Evolutionary conservation across 2,888 invertebrate genomes (phyloP).

Genomic region (Ectemnius lituratus): DNA sequence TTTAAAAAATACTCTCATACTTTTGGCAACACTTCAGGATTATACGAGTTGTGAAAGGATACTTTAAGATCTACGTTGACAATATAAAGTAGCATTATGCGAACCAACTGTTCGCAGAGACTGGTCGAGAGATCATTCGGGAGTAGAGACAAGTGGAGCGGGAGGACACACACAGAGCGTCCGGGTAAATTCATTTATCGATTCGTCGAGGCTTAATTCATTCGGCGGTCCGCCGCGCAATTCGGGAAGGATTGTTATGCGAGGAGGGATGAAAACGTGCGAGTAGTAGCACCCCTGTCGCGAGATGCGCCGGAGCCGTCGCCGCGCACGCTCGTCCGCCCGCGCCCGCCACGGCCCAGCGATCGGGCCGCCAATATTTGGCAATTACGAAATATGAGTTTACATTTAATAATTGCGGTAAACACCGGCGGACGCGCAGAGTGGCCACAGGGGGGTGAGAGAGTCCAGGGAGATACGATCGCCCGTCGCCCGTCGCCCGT

Average conservation of each 20-base stretch:
- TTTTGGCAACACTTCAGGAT: too few species aligned
- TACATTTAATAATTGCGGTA: slow-evolving; percentile 77
- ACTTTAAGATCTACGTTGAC: too few species aligned
- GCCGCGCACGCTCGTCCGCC: not conserved
- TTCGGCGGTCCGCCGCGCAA: slow-evolving; percentile 40
- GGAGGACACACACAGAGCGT: not conserved
- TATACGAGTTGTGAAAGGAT: too few species aligned
- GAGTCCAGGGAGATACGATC: slow-evolving; percentile 61
- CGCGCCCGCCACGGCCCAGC: slow-evolving; percentile 52
- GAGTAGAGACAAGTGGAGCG: not conserved
- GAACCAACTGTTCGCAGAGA: not conserved
- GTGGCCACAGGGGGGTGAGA: slow-evolving; percentile 63
- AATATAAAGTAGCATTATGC: too few species aligned
- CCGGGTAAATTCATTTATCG: slow-evolving; percentile 55
- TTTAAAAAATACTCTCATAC: not conserved
- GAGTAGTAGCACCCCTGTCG: slow-evolving; percentile 61
- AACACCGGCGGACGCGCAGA: slow-evolving; percentile 72
- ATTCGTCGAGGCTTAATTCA: slow-evolving; percentile 59
- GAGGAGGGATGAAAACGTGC: slow-evolving; percentile 63
- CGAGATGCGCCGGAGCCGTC: slow-evolving; percentile 51
- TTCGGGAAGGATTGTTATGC: slow-evolving; percentile 59
- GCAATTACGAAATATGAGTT: slow-evolving; percentile 77
- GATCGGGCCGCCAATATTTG: slow-evolving; percentile 75
- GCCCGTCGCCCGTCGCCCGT: slow-evolving; percentile 50
- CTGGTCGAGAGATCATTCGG: not conserved